Conservation (phyloP, 2,797 vertebrate species). For the Phalanger gymnotis region DNA sequence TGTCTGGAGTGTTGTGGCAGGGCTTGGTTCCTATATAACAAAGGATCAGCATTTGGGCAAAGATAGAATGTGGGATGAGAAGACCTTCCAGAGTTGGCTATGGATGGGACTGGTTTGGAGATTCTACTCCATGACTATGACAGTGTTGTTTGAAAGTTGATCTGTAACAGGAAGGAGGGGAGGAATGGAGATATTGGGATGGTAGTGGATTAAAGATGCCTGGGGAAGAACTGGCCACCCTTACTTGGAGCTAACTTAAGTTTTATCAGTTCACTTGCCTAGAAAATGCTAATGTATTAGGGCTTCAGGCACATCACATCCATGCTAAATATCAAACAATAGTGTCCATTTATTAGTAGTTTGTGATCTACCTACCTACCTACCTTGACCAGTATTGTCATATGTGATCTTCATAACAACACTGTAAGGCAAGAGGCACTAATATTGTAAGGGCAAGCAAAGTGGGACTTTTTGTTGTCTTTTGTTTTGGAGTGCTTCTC, state of each 20-base stretch:
- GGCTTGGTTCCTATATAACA: neutral
- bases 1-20: neutral
- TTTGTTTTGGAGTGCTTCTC: no score
- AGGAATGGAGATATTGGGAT: neutral
- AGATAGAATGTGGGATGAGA: neutral
- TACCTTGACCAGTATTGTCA: neutral
- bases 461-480: no score
- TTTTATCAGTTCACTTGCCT: neutral
- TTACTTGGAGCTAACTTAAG: neutral
- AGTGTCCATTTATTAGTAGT: neutral
- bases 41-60: neutral
- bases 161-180: neutral
- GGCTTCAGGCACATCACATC: no score
- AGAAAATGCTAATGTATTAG: neutral
- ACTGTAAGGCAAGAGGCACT: neutral
- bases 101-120: neutral
- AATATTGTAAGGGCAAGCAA: no score
- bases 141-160: neutral
- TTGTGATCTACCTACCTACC: neutral
- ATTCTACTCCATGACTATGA: neutral
- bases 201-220: neutral
- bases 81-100: neutral
- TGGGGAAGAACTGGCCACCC: neutral
- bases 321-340: neutral
- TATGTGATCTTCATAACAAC: neutral